Base-by-base conservation (phyloP, 1,140 invertebrate species). In the Heliconius congener region DNA sequence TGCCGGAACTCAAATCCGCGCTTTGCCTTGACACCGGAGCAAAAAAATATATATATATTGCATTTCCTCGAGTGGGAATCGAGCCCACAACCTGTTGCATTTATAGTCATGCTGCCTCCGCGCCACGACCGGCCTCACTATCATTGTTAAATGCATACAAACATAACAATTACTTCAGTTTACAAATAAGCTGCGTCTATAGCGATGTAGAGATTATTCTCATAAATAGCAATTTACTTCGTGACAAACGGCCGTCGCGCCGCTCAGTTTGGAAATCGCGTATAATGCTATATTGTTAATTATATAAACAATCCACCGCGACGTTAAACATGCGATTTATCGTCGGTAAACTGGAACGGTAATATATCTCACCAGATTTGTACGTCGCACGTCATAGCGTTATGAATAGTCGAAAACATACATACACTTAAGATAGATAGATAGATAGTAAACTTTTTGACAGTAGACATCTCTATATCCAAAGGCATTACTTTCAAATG, bases 301-400 rank as follows among this genome's bases (percentile, higher is more conserved):
- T 92, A 92, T 91, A 83, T 85, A 85, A 72, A 90, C 89, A 91
- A 91, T 87, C 90, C 90, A 88, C 86, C 83, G 87, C 86, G 89
- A 88, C 89, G 88, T 89, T 93, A 91, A 91, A 91, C 91, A 91
- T 88, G 93, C 89, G 88, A 94, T 93, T 93, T 94, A 94, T 92
- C 90, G 88, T 89, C 87, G 87, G 88, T 84, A 88, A 94, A 91
- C 85, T 92, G 82, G 91, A 89, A 92, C 91, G 74, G 76, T 82
- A 80, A 89, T 89, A 90, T 84, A 85, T 90, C 86, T 88, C 85
- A 82, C 85, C 89, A 90, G 88, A 92, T 88, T 90, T 90, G 83
- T 90, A 84, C 86, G 85, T 85, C 84, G 84, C 80, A 80, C 84
- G 76, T 77, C 30, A 9, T 55, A 82, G 81, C 84, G 81, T 83